phyloP scores from a whole-genome alignment of 2,113 vertebrate species.

The Oreochromis niloticus region DNA sequence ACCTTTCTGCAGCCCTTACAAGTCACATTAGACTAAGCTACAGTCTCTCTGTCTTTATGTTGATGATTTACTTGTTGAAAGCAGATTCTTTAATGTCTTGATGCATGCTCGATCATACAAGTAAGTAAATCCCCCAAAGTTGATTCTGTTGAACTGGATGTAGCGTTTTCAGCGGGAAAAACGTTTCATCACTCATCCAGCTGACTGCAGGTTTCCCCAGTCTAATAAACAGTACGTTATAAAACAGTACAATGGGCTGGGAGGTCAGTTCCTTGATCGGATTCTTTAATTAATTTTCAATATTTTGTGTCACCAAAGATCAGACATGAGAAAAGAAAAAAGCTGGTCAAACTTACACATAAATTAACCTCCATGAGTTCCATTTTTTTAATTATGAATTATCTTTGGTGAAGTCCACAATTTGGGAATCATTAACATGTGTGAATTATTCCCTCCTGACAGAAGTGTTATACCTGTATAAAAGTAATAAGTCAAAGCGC shows the following conservation, averaged over 20 bases:
- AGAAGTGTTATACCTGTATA: background rate
- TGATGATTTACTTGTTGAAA: background rate
- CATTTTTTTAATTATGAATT: no score
- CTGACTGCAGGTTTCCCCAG: background rate
- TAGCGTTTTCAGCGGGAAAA: background rate
- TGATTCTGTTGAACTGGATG: background rate
- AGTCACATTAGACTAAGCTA: rapidly evolving
- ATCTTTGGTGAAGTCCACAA: rapidly evolving
- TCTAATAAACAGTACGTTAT: rapidly evolving
- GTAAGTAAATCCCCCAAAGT: background rate
- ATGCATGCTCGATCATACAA: background rate
- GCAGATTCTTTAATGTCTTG: background rate
- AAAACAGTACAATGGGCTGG: background rate
- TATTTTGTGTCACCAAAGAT: no score
- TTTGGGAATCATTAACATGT: background rate
- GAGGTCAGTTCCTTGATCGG: background rate
- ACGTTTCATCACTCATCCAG: background rate
- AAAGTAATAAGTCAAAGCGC: rapidly evolving
- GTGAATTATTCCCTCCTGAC: rapidly evolving
- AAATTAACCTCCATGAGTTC: no score
- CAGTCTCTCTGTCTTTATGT: background rate
- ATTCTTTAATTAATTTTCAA: background rate
- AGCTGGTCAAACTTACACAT: no score
- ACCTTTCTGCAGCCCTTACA: background rate
- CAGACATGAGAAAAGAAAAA: no score